Percentiles rank a stretch among this genome's conserved stretches.
phyloP scores from a whole-genome alignment of 2,888 invertebrate species.

The Temnothorax unifasciatus region DNA sequence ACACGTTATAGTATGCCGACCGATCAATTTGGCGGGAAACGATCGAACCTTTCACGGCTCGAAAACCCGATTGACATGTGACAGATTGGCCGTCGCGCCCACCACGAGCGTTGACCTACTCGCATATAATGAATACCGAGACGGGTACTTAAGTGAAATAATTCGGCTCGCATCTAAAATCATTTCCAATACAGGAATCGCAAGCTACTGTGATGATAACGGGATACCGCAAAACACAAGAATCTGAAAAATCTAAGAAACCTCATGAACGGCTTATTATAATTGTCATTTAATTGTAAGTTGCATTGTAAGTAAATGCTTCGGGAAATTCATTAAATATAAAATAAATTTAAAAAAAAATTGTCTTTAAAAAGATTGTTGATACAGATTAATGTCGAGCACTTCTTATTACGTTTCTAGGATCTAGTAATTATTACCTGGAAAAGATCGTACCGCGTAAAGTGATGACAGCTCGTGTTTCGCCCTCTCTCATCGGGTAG shows the following conservation, averaged over 20 bases:
- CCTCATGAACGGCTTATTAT: not conserved
- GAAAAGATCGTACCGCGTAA: not conserved
- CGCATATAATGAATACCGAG: constrained; percentile 45
- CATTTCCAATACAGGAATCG: not conserved
- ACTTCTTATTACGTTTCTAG: not conserved
- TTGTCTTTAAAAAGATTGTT: not conserved
- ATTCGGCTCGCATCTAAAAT: constrained; percentile 5
- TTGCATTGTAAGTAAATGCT: no score
- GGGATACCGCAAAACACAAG: not conserved
- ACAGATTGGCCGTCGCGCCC: constrained; percentile 51
- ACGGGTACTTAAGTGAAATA: constrained; percentile 43
- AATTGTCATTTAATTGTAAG: not conserved
- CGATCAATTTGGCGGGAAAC: constrained; percentile 75
- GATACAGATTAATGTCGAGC: no score
- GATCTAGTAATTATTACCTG: not conserved
- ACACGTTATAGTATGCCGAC: constrained; percentile 75
- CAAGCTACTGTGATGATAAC: no score
- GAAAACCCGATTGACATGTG: constrained; percentile 55
- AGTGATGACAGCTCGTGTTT: constrained; percentile 29
- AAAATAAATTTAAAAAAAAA: not conserved
- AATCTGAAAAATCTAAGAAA: not conserved
- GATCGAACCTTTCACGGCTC: constrained; percentile 64
- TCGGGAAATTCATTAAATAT: not conserved
- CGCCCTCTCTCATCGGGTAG: constrained; percentile 9
- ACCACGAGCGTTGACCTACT: constrained; percentile 51